Evolutionary conservation across 1,140 invertebrate species (phyloP).

Genomic region (Hylaeus anthracinus): DNA sequence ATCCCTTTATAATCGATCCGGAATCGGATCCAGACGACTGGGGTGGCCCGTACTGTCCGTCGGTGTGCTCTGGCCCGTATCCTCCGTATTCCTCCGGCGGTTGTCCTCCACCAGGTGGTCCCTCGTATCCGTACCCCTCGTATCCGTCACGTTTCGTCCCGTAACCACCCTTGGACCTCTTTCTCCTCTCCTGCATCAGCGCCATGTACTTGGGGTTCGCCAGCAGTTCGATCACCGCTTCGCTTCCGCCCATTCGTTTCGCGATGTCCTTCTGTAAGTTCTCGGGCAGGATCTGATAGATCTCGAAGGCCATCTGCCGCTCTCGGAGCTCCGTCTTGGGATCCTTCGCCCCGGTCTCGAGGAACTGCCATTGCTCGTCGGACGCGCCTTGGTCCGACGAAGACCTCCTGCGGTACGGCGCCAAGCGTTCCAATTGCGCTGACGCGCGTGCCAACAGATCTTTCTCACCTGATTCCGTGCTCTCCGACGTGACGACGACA

Average conservation of each 20-base stretch:
- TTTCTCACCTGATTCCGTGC: slow-evolving; percentile 40
- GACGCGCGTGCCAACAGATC: slow-evolving; percentile 66
- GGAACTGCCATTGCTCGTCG: slow-evolving; percentile 16
- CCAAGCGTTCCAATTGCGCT: slow-evolving; percentile 74
- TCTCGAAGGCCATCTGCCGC: slow-evolving; percentile 33
- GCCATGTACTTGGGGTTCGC: slow-evolving; percentile 63
- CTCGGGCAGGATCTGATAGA: slow-evolving; percentile 33
- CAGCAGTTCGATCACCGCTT: slow-evolving; percentile 54
- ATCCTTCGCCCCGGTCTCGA: slow-evolving; percentile 2
- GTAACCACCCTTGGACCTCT: slow-evolving; percentile 47
- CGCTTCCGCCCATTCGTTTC: slow-evolving; percentile 58
- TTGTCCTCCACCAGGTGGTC: not conserved
- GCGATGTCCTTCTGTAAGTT: slow-evolving; percentile 24
- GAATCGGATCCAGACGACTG: slow-evolving; percentile 12
- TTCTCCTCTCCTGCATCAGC: slow-evolving; percentile 71
- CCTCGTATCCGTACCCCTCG: slow-evolving; percentile 4
- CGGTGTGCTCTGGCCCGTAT: not conserved
- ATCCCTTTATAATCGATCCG: slow-evolving; percentile 28
- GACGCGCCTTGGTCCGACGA: not conserved
- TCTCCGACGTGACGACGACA: slow-evolving; percentile 47
- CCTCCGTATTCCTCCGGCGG: not conserved
- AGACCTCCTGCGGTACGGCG: slow-evolving; percentile 66
- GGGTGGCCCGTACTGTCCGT: not conserved
- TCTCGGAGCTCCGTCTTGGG: slow-evolving; percentile 8
- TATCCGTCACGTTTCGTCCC: slow-evolving; percentile 12